These are phyloP conservation scores for Drosophila nikananu DNA, from an alignment of 1,140 invertebrate genomes.

Conservation along the genomic window DNA sequence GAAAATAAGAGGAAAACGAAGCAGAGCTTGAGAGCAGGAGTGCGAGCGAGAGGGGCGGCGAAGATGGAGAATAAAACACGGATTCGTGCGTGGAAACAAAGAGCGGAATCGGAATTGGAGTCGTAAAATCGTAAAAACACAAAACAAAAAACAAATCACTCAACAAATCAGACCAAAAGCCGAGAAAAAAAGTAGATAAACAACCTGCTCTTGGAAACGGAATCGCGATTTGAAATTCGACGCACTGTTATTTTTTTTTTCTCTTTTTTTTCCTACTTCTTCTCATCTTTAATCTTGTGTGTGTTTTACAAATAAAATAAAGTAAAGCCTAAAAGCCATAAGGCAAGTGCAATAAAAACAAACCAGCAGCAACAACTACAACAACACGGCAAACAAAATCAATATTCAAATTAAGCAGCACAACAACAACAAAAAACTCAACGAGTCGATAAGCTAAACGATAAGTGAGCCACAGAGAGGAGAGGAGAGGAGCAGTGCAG, in stretches of 20 bases:
- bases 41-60: not conserved
- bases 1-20: constrained; percentile 12
- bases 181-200: constrained; percentile 12
- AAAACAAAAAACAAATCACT: constrained; percentile 14
- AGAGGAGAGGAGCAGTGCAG: not conserved
- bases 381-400: constrained; percentile 55
- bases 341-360: constrained; percentile 74
- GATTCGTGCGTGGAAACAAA: constrained; percentile 35
- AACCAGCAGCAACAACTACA: constrained; percentile 38
- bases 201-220: constrained; percentile 36
- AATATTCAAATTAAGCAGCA: constrained; percentile 77
- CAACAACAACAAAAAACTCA: constrained; percentile 40
- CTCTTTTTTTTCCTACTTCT: not conserved
- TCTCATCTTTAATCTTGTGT: constrained; percentile 47
- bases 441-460: constrained; percentile 73
- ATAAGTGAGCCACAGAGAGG: constrained; percentile 50
- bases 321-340: constrained; percentile 26
- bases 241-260: constrained; percentile 18
- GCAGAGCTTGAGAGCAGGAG: not conserved
- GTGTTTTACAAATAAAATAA: constrained; percentile 31
- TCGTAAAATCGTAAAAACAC: constrained; percentile 32
- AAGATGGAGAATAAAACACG: constrained; percentile 39
- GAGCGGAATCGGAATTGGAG: constrained; percentile 38
- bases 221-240: constrained; percentile 16
- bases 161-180: constrained; percentile 1